phyloP scores from a whole-genome alignment of 2,888 invertebrate species.

The Cantharis flavilabris region DNA sequence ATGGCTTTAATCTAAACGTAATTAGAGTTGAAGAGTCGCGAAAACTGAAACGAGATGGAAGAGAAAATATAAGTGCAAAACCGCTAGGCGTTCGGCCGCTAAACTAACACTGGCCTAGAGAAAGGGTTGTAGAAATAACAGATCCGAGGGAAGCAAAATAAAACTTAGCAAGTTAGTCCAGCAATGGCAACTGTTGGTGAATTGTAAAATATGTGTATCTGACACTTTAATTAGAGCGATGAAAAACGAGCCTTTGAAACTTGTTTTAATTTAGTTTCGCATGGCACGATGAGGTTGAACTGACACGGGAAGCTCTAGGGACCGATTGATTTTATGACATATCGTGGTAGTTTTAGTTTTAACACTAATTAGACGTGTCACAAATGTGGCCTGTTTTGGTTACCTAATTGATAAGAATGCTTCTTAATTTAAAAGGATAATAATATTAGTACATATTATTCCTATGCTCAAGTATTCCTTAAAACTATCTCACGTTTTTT shows the following conservation, averaged over 20 bases:
- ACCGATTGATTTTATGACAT: conserved; percentile 33
- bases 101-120: conserved; percentile 34
- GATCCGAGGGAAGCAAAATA: conserved; percentile 33
- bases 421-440: not conserved
- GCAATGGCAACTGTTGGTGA: conserved; percentile 41
- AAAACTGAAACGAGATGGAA: conserved; percentile 15
- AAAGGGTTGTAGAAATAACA: conserved; percentile 39
- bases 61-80: conserved; percentile 25
- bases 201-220: conserved; percentile 52
- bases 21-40: conserved; percentile 32
- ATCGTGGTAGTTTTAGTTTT: conserved; percentile 27
- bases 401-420: not conserved
- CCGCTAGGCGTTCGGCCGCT: conserved; percentile 28
- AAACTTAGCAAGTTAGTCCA: conserved; percentile 30
- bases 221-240: conserved; percentile 54
- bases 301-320: conserved; percentile 22
- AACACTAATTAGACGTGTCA: conserved; percentile 19
- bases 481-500: not conserved
- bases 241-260: conserved; percentile 53
- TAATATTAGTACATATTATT: not conserved
- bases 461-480: not conserved
- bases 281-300: conserved; percentile 35
- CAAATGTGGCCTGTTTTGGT: conserved; percentile 27
- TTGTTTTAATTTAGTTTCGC: conserved; percentile 51
- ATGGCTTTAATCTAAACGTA: conserved; percentile 32